Base-by-base conservation (phyloP, 2,113 vertebrate genomes). In the Climacteris rufus region DNA sequence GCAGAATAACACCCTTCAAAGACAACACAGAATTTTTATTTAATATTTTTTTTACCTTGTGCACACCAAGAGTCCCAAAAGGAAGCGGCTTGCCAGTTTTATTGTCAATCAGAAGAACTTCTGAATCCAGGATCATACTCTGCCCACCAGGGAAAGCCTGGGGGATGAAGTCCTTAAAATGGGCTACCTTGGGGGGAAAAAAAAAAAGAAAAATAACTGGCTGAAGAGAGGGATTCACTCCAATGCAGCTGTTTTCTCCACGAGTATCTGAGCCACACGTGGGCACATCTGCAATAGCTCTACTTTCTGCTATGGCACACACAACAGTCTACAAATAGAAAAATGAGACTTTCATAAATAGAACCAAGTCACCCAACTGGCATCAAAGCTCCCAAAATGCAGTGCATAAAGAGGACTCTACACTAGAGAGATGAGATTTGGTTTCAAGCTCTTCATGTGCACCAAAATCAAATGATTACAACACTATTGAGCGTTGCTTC, bases 81-180 rank as follows among this genome's bases (percentile, higher is more conserved):
- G 99, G 99, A 93, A 99, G 98, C 0, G 99, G 99, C 94, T 99
- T 99, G 92, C 99, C 98, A 45, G 98, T 99, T 50, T 98, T 98
- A 61, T 98, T 99, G 96, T 99, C 99, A 31, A 99, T 99, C 60
- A 99, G 98, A 77, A 99, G 99, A 68, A 99, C 99, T 83, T 99
- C 99, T 4, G 99, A 98, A 60, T 99, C 99, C 94, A 99, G 92
- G 71, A 99, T 99, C 98, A 99, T 99, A 89, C 99, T 99, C 39
- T 99, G 97, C 27, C 99, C 99, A 10, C 99, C 99, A 10, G 98
- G 98, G 71, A 99, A 99, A 10, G 99, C 99, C 95, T 97, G 98
- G 9, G 99, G 99, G 92, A 99, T 99, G 95, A 97, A 99, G 13
- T 99, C 99, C 97, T 99, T 99, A 92, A 99, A 99, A 97, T 99